Evolutionary conservation across 2,113 vertebrate genomes (phyloP).

Genomic region (Pygoscelis adeliae): DNA sequence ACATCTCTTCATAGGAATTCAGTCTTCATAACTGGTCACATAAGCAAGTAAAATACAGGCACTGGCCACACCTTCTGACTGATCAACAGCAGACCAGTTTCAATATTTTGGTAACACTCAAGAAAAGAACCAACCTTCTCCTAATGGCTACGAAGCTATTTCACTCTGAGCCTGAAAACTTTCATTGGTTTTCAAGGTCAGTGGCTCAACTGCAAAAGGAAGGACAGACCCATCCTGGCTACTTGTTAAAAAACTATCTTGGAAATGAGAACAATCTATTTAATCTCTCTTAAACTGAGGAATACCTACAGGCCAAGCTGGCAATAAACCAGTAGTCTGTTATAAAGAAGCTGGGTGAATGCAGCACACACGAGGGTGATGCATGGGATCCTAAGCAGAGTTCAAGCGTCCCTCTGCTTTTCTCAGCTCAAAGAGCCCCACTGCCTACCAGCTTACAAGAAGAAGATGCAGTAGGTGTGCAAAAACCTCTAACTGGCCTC

Average conservation of each 20-base stretch:
- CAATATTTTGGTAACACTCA: not conserved
- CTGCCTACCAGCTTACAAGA: not conserved
- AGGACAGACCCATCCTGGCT: not conserved
- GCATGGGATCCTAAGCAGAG: not conserved
- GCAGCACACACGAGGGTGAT: fast-evolving
- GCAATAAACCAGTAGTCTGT: not conserved
- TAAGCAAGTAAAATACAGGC: not conserved
- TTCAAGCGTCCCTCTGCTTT: not conserved
- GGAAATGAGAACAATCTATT: not conserved
- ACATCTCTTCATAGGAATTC: not conserved
- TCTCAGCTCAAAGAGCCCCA: not conserved
- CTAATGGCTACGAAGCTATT: not conserved
- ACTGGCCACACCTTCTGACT: not conserved
- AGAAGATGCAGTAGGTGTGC: not conserved
- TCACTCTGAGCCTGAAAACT: not conserved
- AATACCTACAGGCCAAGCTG: not conserved
- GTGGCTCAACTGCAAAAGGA: not conserved
- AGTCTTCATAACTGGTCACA: not conserved
- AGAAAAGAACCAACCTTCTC: not conserved
- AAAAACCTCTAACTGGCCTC: not conserved
- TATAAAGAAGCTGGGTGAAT: not conserved
- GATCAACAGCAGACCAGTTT: not conserved
- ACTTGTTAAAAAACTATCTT: not conserved
- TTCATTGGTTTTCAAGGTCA: not conserved
- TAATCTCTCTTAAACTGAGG: not conserved